phyloP scores from a whole-genome alignment of 2,888 invertebrate genomes.

The Lypha dubia region DNA sequence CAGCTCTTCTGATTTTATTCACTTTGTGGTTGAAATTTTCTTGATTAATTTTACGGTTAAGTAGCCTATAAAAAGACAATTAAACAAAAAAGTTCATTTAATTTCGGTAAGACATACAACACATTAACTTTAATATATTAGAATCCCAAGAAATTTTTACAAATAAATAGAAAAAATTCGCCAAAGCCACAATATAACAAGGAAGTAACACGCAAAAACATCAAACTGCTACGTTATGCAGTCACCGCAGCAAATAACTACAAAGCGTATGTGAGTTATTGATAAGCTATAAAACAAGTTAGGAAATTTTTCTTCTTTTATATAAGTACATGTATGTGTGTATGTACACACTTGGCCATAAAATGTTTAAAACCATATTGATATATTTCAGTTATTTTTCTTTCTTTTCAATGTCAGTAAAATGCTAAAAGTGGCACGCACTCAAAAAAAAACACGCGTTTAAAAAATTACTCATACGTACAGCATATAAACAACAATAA shows the following conservation, averaged over 20 bases:
- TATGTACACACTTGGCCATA: not conserved
- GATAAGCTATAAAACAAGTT: slow-evolving; percentile 20
- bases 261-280: slow-evolving; percentile 32
- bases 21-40: too few relatives aligned
- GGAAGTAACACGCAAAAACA: slow-evolving; percentile 1
- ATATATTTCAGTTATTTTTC: too few relatives aligned
- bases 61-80: not conserved
- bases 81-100: too few relatives aligned
- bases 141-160: too few relatives aligned
- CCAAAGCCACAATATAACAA: too few relatives aligned
- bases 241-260: not conserved
- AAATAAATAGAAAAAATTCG: too few relatives aligned
- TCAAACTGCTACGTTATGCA: not conserved
- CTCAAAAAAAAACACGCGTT: slow-evolving; percentile 4
- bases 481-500: not conserved
- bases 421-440: slow-evolving; percentile 14
- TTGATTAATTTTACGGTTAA: too few relatives aligned
- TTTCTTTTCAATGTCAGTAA: slow-evolving; percentile 21
- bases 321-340: not conserved
- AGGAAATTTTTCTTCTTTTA: too few relatives aligned
- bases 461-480: slow-evolving; percentile 26
- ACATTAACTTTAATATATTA: too few relatives aligned
- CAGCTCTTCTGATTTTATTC: too few relatives aligned
- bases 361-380: too few relatives aligned
- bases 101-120: too few relatives aligned